phyloP scores from a whole-genome alignment of 2,888 invertebrate species.

The Archaeoteleia sp. region DNA sequence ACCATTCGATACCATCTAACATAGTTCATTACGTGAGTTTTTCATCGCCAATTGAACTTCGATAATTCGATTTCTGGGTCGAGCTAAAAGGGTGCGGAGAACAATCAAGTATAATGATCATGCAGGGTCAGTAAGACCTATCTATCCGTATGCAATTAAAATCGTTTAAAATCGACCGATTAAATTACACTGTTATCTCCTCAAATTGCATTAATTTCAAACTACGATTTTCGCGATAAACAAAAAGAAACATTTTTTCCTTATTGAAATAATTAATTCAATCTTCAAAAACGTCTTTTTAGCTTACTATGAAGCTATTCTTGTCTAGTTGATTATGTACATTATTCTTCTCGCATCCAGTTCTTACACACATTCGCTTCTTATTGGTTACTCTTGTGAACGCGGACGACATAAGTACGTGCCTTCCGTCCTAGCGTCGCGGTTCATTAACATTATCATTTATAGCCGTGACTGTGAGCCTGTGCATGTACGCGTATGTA shows the following conservation, averaged over 20 bases:
- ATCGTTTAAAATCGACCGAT: slow-evolving; percentile 21
- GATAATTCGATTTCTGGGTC: slow-evolving; percentile 25
- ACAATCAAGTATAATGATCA: slow-evolving; percentile 32
- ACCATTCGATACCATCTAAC: background rate
- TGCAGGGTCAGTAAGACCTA: slow-evolving; percentile 30
- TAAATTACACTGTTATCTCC: too few species aligned
- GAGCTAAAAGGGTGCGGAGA: slow-evolving; percentile 24
- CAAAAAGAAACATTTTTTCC: too few species aligned
- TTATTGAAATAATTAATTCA: too few species aligned
- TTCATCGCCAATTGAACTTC: slow-evolving; percentile 21
- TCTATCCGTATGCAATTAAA: slow-evolving; percentile 24
- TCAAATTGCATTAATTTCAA: too few species aligned
- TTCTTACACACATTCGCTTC: slow-evolving; percentile 3
- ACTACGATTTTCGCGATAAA: too few species aligned
- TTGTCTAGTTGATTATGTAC: background rate
- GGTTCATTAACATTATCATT: slow-evolving; percentile 10
- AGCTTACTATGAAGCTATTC: too few species aligned
- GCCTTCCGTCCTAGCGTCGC: slow-evolving; percentile 6
- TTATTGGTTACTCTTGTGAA: slow-evolving; percentile 6
- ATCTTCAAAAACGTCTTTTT: too few species aligned
- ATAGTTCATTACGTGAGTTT: background rate
- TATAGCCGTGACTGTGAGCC: background rate
- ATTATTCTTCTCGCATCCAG: slow-evolving; percentile 1
- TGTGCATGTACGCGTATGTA: background rate
- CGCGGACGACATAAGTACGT: background rate